A percentile compares a stretch with the other conserved stretches of the same genome.
phyloP scores from a whole-genome alignment of 2,797 vertebrate species.

The Otus scops region DNA sequence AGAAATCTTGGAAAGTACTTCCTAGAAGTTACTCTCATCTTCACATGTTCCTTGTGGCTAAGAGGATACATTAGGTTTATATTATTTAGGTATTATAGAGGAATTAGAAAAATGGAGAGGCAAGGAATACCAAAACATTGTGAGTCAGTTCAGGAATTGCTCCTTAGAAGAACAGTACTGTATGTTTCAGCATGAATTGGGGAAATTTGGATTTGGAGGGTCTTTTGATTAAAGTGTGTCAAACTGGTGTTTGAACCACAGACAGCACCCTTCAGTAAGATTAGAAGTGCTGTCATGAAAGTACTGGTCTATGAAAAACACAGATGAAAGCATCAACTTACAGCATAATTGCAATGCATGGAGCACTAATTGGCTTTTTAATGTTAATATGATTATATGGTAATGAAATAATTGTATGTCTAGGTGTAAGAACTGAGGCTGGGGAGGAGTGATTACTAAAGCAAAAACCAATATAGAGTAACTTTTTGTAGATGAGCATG shows the following conservation, averaged over 20 bases:
- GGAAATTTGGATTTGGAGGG: background rate
- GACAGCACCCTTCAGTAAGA: background rate
- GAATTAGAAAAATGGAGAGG: background rate
- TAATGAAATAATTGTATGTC: background rate
- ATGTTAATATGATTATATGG: background rate
- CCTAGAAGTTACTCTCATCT: background rate
- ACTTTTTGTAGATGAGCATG: background rate
- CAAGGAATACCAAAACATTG: background rate
- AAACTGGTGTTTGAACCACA: background rate
- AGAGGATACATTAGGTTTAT: background rate
- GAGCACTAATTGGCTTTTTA: background rate
- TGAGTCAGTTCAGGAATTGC: background rate
- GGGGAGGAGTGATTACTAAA: background rate
- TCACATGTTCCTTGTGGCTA: background rate
- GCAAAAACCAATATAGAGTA: background rate
- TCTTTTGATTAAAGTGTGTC: background rate
- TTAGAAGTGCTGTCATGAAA: background rate
- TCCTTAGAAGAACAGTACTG: background rate
- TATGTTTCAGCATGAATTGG: background rate
- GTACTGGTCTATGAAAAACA: background rate
- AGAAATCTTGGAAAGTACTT: background rate
- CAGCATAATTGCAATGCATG: accelerated
- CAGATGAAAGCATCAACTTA: background rate
- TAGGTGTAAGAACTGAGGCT: background rate
- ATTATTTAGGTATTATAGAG: background rate